These are phyloP conservation scores for Nephrotoma appendiculata DNA, from an alignment of 2,888 invertebrate species.

Conservation along the genomic window DNA sequence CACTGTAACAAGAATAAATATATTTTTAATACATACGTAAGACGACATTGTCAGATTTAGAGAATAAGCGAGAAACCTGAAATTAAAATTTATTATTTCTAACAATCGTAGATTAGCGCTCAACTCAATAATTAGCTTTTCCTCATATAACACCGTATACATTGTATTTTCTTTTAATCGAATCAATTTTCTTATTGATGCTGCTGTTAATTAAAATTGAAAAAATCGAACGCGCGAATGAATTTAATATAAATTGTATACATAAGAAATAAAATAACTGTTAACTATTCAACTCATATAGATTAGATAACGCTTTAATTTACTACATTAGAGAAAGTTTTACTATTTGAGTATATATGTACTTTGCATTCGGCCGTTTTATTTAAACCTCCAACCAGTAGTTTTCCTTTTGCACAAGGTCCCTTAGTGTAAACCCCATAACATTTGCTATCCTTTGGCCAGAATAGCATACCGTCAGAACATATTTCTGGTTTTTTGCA, in stretches of 20 bases:
- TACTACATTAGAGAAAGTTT: constrained; percentile 9
- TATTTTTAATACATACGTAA: not conserved
- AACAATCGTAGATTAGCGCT: not conserved
- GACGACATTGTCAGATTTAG: not conserved
- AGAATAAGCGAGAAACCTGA: not conserved
- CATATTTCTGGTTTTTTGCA: constrained; percentile 55
- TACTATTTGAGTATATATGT: constrained; percentile 17
- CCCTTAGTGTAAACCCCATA: constrained; percentile 56
- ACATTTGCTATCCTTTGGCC: constrained; percentile 64
- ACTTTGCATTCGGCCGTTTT: constrained; percentile 52
- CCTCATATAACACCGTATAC: not conserved
- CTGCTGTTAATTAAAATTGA: not conserved
- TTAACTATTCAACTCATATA: not conserved
- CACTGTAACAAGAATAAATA: constrained; percentile 34
- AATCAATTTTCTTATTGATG: not conserved
- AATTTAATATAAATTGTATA: not conserved
- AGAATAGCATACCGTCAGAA: constrained; percentile 49
- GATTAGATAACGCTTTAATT: not conserved
- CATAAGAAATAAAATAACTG: not conserved
- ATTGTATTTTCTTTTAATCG: not conserved
- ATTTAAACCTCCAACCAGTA: constrained; percentile 43
- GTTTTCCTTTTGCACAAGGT: constrained; percentile 60
- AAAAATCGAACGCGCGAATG: not conserved
- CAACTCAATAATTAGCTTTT: not conserved
- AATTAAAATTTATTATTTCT: not conserved